Evolutionary conservation across 2,113 vertebrate genomes (phyloP), one percentile per base, ranked within the genome.

Genomic region (Sapayoa aenigma): DNA sequence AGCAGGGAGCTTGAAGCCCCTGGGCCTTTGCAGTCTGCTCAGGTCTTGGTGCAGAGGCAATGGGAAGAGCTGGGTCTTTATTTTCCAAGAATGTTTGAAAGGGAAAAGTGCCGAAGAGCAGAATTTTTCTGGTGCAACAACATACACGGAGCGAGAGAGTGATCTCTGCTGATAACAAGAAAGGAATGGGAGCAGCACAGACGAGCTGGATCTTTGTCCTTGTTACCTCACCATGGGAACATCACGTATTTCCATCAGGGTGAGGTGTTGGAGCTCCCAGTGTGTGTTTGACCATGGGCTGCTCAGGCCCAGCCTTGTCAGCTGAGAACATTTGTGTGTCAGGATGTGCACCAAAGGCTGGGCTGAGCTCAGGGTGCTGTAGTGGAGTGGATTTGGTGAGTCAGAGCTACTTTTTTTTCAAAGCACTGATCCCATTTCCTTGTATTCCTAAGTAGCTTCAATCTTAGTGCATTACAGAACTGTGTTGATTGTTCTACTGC

Each of bases 371-470:
- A 9, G 72, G 56, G 76, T 4, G 41, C 72, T 33, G 0, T 3
- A 50, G 22, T 2, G 42, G 52, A 76, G 63, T 5, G 12, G 56
- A 47, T 12, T 95, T 93, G 71, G 76, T 72, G 84, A 94, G 66
- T 63, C 87, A 92, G 28, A 91, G 62, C 85, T 56, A 5, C 66
- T 85, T 76, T 49, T 49, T 81, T 65, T 71, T 14, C 41, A 44
- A 47, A 94, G 67, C 52, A 9, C 81, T 87, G 84, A 89, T 92
- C 73, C 79, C 85, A 80, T 94, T 95, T 90, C 93, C 75, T 87
- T 62, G 74, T 84, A 3, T 59, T 86, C 88, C 74, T 74, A 84
- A 93, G 92, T 72, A 90, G 89, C 86, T 96, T 66, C 79, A 83
- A 76, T 95, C 90, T 90, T 42, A 33, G 25, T 55, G 80, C 86